Conservation (phyloP, 1,140 invertebrate genomes). For the Zaprionus lachaisei region DNA sequence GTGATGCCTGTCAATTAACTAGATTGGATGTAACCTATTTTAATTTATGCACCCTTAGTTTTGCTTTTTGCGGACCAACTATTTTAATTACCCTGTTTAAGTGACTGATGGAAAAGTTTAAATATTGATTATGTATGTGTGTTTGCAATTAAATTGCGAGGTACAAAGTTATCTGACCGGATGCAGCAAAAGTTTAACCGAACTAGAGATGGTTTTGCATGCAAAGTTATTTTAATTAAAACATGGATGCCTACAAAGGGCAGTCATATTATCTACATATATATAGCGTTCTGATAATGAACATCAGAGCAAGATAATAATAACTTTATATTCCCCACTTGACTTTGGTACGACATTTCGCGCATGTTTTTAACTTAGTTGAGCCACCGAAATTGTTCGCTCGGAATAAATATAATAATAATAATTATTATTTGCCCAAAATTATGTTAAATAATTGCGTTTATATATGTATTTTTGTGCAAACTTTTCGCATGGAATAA, state of each 20-base stretch:
- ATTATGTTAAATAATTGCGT: slow-evolving; percentile 7
- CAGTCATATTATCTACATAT: neutral
- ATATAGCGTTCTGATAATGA: no score
- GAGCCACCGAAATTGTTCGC: neutral
- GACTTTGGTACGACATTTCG: neutral
- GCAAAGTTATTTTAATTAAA: neutral
- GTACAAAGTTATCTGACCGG: neutral
- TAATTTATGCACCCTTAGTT: neutral
- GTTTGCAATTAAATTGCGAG: neutral
- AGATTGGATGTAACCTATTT: neutral
- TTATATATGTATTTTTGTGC: slow-evolving; percentile 4
- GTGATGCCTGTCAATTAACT: neutral
- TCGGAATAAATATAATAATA: slow-evolving; percentile 1
- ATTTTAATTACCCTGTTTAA: neutral
- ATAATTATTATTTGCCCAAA: neutral
- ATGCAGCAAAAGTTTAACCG: neutral
- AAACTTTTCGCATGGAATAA: slow-evolving; percentile 14
- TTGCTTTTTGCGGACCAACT: neutral
- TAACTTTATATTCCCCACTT: neutral
- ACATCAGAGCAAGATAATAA: neutral
- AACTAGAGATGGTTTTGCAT: accelerated
- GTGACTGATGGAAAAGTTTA: neutral
- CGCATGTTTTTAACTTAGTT: neutral
- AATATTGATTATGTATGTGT: neutral
- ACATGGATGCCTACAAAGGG: neutral